These are phyloP conservation scores for Catonia carolina DNA, from an alignment of 2,888 invertebrate genomes.

Conservation along the genomic window DNA sequence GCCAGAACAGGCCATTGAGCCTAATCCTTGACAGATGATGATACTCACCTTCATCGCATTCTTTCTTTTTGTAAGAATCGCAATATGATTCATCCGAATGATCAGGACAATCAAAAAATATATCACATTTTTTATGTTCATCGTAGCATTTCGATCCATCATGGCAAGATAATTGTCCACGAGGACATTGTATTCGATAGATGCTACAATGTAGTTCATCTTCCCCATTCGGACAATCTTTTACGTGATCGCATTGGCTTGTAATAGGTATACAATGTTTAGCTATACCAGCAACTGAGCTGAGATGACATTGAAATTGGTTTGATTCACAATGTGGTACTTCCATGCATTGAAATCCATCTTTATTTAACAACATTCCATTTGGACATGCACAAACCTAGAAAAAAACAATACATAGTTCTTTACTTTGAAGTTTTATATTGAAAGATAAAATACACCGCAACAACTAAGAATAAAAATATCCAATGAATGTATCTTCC, in stretches of 20 bases:
- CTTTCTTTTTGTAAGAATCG: constrained; percentile 20
- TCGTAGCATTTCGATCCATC: constrained; percentile 48
- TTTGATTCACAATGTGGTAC: constrained; percentile 50
- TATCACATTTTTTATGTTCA: constrained; percentile 48
- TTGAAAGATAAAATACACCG: background rate
- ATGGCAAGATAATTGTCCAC: constrained; percentile 46
- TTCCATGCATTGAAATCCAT: constrained; percentile 29
- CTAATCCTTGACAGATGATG: too few relatives aligned
- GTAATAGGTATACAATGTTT: constrained; percentile 42
- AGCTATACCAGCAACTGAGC: constrained; percentile 26
- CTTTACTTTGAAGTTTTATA: background rate
- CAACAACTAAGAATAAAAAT: too few relatives aligned
- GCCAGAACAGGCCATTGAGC: too few relatives aligned
- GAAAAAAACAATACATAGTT: background rate
- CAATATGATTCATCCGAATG: constrained; percentile 47
- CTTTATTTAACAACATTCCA: constrained; percentile 49
- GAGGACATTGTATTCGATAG: constrained; percentile 41
- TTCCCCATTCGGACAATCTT: constrained; percentile 50
- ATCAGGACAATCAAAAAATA: constrained; percentile 46
- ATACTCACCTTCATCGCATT: constrained; percentile 42
- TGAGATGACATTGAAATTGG: constrained; percentile 48
- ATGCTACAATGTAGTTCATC: constrained; percentile 50
- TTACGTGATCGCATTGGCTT: constrained; percentile 46
- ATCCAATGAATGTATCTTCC: too few relatives aligned
- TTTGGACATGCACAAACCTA: constrained; percentile 58